Conservation (phyloP, 2,888 invertebrate species). For the Odontothrips loti region DNA sequence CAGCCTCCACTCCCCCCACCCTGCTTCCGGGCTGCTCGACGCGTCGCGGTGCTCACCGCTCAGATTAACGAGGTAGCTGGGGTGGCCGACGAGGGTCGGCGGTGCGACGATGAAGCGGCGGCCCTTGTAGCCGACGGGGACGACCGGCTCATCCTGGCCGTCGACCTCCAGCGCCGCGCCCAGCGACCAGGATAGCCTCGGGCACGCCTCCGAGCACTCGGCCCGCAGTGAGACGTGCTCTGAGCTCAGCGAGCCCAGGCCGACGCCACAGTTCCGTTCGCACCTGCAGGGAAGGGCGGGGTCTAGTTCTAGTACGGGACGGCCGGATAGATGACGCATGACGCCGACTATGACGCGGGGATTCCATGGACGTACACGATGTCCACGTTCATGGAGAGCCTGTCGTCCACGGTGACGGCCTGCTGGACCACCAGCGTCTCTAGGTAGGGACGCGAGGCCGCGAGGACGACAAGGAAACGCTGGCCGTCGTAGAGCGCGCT, state of each 20-base stretch:
- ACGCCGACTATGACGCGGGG: too few relatives aligned
- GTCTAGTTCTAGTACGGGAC: too few relatives aligned
- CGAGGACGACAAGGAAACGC: background rate
- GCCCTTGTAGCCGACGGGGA: background rate
- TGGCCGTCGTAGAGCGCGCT: background rate
- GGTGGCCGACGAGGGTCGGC: background rate
- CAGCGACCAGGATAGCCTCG: background rate
- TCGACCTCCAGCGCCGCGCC: background rate
- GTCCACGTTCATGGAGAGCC: background rate
- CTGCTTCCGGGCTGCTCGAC: too few relatives aligned
- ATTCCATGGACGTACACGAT: background rate
- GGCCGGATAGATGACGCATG: too few relatives aligned
- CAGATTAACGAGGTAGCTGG: background rate
- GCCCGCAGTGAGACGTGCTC: conserved; percentile 1
- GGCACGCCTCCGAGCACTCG: background rate
- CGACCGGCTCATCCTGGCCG: background rate
- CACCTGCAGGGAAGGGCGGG: background rate
- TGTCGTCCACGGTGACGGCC: conserved; percentile 6
- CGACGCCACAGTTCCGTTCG: conserved; percentile 2
- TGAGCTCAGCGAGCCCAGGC: background rate
- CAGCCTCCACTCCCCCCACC: too few relatives aligned
- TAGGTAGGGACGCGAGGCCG: background rate
- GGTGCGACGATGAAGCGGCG: background rate
- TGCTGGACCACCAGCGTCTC: background rate
- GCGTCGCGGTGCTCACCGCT: background rate